Evolutionary conservation across 2,888 invertebrate genomes (phyloP).

Genomic region (Sinodicranocentrus sp.): DNA sequence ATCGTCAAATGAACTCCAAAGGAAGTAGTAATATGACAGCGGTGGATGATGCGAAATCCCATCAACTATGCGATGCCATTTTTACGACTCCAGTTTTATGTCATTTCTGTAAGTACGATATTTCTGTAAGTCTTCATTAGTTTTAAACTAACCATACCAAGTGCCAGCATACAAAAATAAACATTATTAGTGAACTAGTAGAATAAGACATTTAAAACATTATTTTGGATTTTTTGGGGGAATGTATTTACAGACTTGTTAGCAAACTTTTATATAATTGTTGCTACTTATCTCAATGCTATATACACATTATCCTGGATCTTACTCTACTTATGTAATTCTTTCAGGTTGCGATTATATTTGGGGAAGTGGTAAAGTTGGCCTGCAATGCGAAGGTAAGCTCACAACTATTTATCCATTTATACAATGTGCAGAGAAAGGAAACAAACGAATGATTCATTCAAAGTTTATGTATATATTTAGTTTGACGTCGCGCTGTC

Average conservation of each 20-base stretch:
- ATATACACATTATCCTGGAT: too few species aligned
- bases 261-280: slow-evolving; percentile 16
- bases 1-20: slow-evolving; percentile 39
- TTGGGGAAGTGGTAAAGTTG: slow-evolving; percentile 83
- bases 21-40: slow-evolving; percentile 45
- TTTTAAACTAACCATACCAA: too few species aligned
- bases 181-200: too few species aligned
- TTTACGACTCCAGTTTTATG: slow-evolving; percentile 72
- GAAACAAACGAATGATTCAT: slow-evolving; percentile 1
- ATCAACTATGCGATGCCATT: slow-evolving; percentile 66
- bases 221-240: too few species aligned
- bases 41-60: slow-evolving; percentile 49
- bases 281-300: background rate
- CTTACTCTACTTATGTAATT: background rate
- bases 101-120: slow-evolving; percentile 75
- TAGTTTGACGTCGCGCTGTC: background rate
- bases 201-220: too few species aligned
- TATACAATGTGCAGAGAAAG: background rate
- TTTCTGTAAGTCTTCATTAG: too few species aligned
- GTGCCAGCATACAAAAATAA: too few species aligned
- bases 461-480: too few species aligned
- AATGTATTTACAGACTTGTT: too few species aligned
- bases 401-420: background rate
- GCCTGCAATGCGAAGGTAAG: slow-evolving; percentile 83
- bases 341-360: slow-evolving; percentile 83